These are phyloP conservation scores for Ypsolopha sequella DNA, from an alignment of 2,888 invertebrate genomes.

Conservation along the genomic window DNA sequence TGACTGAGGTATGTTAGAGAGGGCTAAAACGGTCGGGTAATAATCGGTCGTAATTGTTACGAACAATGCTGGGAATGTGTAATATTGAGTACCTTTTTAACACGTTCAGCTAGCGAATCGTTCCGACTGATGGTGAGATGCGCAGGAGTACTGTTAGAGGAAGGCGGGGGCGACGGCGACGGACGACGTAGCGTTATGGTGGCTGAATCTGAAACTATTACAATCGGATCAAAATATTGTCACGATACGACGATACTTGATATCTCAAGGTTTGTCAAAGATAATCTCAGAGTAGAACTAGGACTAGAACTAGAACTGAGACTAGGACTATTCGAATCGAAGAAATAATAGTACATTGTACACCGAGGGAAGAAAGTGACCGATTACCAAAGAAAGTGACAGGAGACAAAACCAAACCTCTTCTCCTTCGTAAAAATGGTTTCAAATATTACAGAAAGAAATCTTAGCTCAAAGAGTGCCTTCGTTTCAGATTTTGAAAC, in stretches of 20 bases:
- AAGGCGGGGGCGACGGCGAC: conserved; percentile 63
- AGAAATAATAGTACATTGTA: no score
- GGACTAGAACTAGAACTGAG: no score
- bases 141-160: conserved; percentile 20
- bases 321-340: no score
- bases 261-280: no score
- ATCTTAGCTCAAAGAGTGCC: no score
- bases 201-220: conserved; percentile 22
- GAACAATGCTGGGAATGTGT: not conserved
- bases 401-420: no score
- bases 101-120: conserved; percentile 78
- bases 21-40: not conserved
- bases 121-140: conserved; percentile 73
- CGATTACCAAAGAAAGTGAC: no score
- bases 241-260: not conserved
- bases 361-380: no score
- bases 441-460: no score
- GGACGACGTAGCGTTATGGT: conserved; percentile 63
- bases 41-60: not conserved
- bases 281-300: no score
- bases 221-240: not conserved
- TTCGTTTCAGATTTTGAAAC: no score
- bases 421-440: no score
- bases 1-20: not conserved
- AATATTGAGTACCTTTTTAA: conserved; percentile 68